Conservation (phyloP, 2,113 vertebrate species). For the Sinocyclocheilus rhinocerous region DNA sequence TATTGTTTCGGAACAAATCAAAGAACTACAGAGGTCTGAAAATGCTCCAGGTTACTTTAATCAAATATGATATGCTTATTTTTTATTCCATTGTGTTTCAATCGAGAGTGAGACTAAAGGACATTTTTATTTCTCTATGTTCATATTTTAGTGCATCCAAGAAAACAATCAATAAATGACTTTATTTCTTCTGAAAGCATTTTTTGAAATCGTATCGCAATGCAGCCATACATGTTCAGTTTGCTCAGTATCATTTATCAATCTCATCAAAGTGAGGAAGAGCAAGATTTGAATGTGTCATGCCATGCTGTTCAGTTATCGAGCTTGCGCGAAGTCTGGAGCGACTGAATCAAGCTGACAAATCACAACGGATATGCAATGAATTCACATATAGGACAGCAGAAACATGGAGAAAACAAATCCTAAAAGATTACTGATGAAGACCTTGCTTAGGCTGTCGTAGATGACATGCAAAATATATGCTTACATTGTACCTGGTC, state of each 20-base stretch:
- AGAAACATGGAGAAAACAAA: neutral
- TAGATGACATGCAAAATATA: neutral
- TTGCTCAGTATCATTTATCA: neutral
- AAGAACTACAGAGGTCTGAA: neutral
- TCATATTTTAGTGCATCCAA: neutral
- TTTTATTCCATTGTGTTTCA: neutral
- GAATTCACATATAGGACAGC: neutral
- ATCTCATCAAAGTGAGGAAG: neutral
- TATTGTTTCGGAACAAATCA: neutral
- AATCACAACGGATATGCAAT: neutral
- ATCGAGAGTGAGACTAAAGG: neutral
- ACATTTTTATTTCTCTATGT: neutral
- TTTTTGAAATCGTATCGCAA: neutral
- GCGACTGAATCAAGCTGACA: neutral
- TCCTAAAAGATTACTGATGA: neutral
- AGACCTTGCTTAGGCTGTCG: neutral
- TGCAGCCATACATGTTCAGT: neutral
- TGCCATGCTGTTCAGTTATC: neutral
- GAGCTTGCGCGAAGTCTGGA: neutral
- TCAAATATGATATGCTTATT: neutral
- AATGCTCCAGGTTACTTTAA: neutral
- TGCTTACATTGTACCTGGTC: neutral
- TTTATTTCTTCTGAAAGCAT: conserved; percentile 19
- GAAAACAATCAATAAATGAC: neutral
- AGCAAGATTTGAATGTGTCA: neutral